phyloP scores from a whole-genome alignment of 2,797 vertebrate genomes.

The Hemitrygon akajei region DNA sequence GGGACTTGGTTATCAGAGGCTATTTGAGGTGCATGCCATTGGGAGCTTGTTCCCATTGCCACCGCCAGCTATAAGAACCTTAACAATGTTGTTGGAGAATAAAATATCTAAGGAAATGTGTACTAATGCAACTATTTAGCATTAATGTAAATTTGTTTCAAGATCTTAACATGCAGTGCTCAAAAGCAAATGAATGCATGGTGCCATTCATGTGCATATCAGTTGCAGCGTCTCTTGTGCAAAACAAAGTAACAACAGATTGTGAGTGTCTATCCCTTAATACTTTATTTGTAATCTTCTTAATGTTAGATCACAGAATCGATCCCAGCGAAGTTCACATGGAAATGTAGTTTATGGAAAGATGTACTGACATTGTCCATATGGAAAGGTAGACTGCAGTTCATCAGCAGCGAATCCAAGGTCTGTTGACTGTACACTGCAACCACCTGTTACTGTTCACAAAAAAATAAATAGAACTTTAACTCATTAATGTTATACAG shows the following conservation, averaged over 20 bases:
- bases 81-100: not conserved
- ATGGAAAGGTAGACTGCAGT: not conserved
- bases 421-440: slow-evolving; percentile 2
- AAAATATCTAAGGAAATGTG: not conserved
- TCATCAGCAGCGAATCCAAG: not conserved
- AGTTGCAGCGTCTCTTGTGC: too few species aligned
- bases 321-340: not conserved
- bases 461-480: not conserved
- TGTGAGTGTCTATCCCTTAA: not conserved
- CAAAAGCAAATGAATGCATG: not conserved
- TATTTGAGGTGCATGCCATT: too few species aligned
- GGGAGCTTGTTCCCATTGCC: too few species aligned
- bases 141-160: not conserved
- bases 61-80: too few species aligned
- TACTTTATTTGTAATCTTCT: not conserved
- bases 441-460: not conserved
- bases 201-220: not conserved
- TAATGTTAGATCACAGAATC: not conserved
- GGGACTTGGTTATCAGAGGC: too few species aligned
- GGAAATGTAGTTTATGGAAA: not conserved
- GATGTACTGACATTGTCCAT: not conserved
- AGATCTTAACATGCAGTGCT: not conserved
- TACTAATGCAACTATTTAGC: not conserved
- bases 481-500: not conserved
- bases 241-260: not conserved